Conservation (phyloP, 2,113 vertebrate genomes). For the Saiga tatarica region DNA sequence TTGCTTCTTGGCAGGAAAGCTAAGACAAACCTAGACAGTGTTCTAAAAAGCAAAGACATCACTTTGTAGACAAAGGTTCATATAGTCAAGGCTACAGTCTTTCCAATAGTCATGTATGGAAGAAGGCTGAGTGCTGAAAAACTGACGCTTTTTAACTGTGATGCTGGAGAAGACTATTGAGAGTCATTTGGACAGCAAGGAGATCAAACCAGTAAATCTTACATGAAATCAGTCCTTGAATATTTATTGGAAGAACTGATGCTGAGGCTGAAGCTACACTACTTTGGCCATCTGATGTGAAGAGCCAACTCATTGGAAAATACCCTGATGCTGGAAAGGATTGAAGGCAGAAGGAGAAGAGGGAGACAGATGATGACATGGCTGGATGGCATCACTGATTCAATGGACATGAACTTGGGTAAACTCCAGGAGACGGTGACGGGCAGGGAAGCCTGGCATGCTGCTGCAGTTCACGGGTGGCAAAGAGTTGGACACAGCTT, state of each 20-base stretch:
- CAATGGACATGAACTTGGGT: background rate
- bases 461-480: background rate
- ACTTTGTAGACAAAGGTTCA: background rate
- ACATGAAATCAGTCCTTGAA: background rate
- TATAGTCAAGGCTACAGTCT: background rate
- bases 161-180: background rate
- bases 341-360: background rate
- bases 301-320: background rate
- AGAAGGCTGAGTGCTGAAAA: background rate
- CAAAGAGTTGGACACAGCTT: background rate
- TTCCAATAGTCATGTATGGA: background rate
- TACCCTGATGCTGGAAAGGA: background rate
- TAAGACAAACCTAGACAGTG: background rate
- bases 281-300: background rate
- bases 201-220: background rate
- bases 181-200: background rate
- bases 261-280: background rate
- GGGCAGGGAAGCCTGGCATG: background rate
- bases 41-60: background rate
- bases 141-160: background rate
- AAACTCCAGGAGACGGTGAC: background rate
- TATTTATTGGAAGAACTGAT: background rate
- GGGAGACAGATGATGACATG: background rate
- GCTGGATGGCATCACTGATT: background rate
- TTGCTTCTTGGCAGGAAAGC: background rate